phyloP scores from a whole-genome alignment of 2,797 vertebrate genomes.

The Eospalax fontanierii region DNA sequence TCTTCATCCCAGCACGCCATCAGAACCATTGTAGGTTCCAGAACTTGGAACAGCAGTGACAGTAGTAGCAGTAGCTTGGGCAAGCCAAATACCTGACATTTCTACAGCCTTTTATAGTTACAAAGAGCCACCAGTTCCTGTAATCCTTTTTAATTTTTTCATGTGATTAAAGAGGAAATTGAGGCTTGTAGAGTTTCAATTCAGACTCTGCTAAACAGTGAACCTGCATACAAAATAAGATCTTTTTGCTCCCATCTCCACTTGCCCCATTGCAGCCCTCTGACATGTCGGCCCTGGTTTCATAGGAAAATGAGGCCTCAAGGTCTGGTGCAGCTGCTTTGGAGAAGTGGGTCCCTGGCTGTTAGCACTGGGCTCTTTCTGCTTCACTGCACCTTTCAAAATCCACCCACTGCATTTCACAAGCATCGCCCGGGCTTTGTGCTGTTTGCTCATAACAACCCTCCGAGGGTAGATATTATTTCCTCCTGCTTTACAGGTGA shows the following conservation, averaged over 20 bases:
- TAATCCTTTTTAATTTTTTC: neutral
- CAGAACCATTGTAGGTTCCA: neutral
- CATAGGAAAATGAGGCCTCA: neutral
- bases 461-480: neutral
- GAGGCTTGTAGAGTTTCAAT: neutral
- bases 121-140: neutral
- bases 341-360: neutral
- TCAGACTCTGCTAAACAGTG: constrained; percentile 5
- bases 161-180: constrained; percentile 8
- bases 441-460: neutral
- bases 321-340: neutral
- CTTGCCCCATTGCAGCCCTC: neutral
- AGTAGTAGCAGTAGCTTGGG: neutral
- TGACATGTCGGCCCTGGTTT: neutral
- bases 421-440: neutral
- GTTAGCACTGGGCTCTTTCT: neutral
- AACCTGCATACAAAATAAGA: neutral
- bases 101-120: neutral
- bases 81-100: neutral
- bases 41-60: neutral
- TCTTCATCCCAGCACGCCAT: neutral
- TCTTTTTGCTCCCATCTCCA: neutral
- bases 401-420: neutral
- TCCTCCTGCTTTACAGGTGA: constrained; percentile 2
- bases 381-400: neutral